Conservation (phyloP, 2,113 vertebrate species). For the Poeciliopsis occidentalis region DNA sequence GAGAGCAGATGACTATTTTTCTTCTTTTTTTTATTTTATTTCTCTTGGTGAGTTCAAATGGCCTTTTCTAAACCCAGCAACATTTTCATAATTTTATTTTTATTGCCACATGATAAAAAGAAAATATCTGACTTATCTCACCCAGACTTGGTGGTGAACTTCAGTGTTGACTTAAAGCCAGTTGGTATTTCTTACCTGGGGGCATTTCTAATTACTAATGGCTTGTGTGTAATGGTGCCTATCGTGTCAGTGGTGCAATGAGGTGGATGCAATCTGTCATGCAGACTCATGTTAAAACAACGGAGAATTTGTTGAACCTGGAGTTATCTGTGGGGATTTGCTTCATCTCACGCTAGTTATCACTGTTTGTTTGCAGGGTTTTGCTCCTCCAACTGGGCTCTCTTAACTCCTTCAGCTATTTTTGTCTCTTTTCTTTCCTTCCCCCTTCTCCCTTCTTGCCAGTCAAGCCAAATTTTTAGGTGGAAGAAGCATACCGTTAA, state of each 20-base stretch:
- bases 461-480: slow-evolving; percentile 81
- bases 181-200: slow-evolving; percentile 60
- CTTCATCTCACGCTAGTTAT: slow-evolving; percentile 43
- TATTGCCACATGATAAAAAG: background rate
- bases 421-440: slow-evolving; percentile 11
- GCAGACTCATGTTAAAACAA: slow-evolving; percentile 40
- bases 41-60: slow-evolving; percentile 31
- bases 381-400: slow-evolving; percentile 37
- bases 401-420: slow-evolving; percentile 9
- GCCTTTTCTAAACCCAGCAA: background rate
- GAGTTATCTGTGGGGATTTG: background rate
- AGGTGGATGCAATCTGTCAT: slow-evolving; percentile 54
- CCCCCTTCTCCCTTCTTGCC: slow-evolving; percentile 36
- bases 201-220: slow-evolving; percentile 67
- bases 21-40: background rate
- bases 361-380: slow-evolving; percentile 47
- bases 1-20: slow-evolving; percentile 14
- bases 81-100: background rate
- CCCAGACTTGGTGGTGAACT: slow-evolving; percentile 9
- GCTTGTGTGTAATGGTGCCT: slow-evolving; percentile 63
- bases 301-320: slow-evolving; percentile 10
- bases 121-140: background rate
- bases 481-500: slow-evolving; percentile 83
- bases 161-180: slow-evolving; percentile 49
- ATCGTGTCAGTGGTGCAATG: slow-evolving; percentile 61